A percentile compares a stretch with the other conserved stretches of the same genome.
These are phyloP conservation scores for Palaemon carinicauda DNA, from an alignment of 1,140 invertebrate genomes.

Conservation along the genomic window DNA sequence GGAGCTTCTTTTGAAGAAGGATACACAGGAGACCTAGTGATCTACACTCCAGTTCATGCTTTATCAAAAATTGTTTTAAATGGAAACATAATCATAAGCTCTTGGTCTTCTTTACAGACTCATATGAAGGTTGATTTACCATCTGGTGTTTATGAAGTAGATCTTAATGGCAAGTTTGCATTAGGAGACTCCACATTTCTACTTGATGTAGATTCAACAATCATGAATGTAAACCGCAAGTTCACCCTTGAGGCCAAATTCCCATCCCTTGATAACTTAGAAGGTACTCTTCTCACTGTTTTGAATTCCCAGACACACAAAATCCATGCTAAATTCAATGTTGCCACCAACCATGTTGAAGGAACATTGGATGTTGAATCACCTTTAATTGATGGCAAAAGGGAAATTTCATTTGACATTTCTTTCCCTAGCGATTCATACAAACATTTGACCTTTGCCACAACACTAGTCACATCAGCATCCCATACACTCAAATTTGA, in stretches of 20 bases:
- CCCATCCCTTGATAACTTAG: too few relatives aligned
- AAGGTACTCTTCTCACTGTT: too few relatives aligned
- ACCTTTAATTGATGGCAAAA: too few relatives aligned
- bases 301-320: too few relatives aligned
- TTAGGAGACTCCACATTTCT: background rate
- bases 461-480: too few relatives aligned
- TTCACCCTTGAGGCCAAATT: background rate
- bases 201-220: background rate
- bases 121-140: background rate
- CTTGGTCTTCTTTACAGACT: background rate
- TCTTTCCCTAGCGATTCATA: too few relatives aligned
- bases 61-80: background rate
- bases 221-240: background rate
- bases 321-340: too few relatives aligned
- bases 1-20: background rate
- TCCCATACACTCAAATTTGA: background rate
- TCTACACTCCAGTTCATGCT: background rate
- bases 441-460: too few relatives aligned
- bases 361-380: too few relatives aligned
- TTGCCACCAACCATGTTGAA: too few relatives aligned
- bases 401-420: too few relatives aligned
- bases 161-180: background rate
- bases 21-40: background rate
- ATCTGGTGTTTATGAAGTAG: background rate
- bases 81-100: background rate